Evolutionary conservation across 2,113 vertebrate species (phyloP).

Genomic region (Trichomycterus rosablanca): DNA sequence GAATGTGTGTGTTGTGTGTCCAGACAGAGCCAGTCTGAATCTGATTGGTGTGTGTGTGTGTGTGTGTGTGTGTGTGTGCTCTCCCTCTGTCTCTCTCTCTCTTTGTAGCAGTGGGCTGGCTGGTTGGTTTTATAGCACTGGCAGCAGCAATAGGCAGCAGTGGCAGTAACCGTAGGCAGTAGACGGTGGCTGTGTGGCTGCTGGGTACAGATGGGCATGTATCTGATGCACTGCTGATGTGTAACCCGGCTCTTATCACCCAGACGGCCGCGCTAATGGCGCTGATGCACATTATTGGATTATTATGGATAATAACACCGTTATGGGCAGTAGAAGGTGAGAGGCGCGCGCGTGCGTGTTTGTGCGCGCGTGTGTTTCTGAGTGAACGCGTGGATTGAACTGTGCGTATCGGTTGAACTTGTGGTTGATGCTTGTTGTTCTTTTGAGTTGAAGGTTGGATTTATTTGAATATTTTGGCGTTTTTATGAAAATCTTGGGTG

Average conservation of each 20-base stretch:
- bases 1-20: too few species aligned
- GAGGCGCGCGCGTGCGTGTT: too few species aligned
- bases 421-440: neutral
- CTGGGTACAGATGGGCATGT: conserved; percentile 35
- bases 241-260: conserved; percentile 43
- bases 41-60: too few species aligned
- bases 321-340: conserved; percentile 68
- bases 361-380: conserved; percentile 9
- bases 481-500: neutral
- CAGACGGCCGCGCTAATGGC: conserved; percentile 36
- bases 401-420: conserved; percentile 2
- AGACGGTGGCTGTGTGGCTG: neutral
- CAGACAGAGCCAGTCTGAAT: too few species aligned
- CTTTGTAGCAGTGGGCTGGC: too few species aligned
- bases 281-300: conserved; percentile 57
- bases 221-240: conserved; percentile 52
- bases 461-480: neutral
- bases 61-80: too few species aligned
- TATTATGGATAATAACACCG: conserved; percentile 60
- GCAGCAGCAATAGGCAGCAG: too few species aligned
- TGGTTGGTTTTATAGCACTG: too few species aligned
- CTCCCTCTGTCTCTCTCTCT: too few species aligned
- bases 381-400: conserved; percentile 9
- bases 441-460: neutral
- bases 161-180: too few species aligned